Percentiles rank a stretch among this genome's conserved stretches.
These are phyloP conservation scores for Rattus rattus DNA, from an alignment of 2,113 vertebrate genomes.

Conservation along the genomic window DNA sequence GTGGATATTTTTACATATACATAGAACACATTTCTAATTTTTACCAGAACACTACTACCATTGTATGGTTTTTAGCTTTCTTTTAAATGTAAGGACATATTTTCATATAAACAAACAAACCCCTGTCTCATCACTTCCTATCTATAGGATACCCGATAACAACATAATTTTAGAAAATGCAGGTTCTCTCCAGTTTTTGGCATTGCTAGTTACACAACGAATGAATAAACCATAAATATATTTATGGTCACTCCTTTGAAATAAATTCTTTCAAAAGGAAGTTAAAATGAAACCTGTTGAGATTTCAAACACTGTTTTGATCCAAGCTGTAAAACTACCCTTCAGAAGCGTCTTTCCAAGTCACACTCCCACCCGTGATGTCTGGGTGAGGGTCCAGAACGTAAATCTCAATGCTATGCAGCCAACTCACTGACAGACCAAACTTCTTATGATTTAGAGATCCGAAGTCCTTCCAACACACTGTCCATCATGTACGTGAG, in stretches of 20 bases:
- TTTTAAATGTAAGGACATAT: conserved; percentile 58
- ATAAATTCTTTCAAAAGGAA: conserved; percentile 51
- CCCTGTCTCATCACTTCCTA: conserved; percentile 31
- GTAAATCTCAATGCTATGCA: not conserved
- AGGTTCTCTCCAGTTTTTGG: not conserved
- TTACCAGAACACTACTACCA: not conserved
- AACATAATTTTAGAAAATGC: conserved; percentile 20
- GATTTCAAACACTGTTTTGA: conserved; percentile 23
- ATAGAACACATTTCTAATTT: conserved; percentile 31
- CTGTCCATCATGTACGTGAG: not conserved
- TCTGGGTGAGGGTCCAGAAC: not conserved
- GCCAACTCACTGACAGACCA: not conserved
- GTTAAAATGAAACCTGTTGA: conserved; percentile 34
- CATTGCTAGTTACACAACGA: conserved; percentile 31
- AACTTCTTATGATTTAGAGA: not conserved
- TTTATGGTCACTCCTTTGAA: not conserved
- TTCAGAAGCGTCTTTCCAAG: conserved; percentile 24
- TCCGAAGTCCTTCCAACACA: not conserved
- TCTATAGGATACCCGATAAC: not conserved
- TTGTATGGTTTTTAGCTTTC: not conserved
- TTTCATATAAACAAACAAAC: conserved; percentile 37
- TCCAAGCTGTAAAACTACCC: not conserved
- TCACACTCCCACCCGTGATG: not conserved
- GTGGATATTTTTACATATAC: not conserved
- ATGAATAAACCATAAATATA: not conserved